These are phyloP conservation scores for Cheilosia pagana DNA, from an alignment of 2,888 invertebrate genomes.

Conservation along the genomic window DNA sequence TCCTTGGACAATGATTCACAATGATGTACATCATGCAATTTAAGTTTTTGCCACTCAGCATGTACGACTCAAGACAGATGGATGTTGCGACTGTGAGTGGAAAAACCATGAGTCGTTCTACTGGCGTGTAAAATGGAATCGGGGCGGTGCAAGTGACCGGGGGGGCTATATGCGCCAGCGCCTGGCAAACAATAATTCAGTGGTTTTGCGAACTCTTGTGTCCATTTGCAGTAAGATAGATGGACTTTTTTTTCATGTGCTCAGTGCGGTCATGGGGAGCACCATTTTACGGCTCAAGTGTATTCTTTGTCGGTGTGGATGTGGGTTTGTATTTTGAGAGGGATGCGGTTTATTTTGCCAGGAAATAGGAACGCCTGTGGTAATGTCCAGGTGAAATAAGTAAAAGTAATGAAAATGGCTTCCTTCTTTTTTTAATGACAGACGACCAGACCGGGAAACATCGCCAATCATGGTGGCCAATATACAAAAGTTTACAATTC, in stretches of 20 bases:
- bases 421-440: too few relatives aligned
- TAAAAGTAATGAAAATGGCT: too few relatives aligned
- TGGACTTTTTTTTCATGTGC: conserved; percentile 43
- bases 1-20: conserved; percentile 47
- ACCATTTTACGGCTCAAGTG: conserved; percentile 36
- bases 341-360: background rate
- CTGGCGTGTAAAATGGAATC: conserved; percentile 35
- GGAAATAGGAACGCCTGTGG: too few relatives aligned
- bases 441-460: too few relatives aligned
- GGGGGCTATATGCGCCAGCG: background rate
- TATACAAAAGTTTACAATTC: too few relatives aligned
- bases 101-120: conserved; percentile 48
- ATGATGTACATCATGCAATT: conserved; percentile 71
- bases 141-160: conserved; percentile 7
- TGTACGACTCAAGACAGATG: conserved; percentile 63
- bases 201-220: conserved; percentile 39
- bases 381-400: too few relatives aligned
- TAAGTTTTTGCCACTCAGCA: conserved; percentile 67
- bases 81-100: conserved; percentile 42
- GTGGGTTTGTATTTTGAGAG: conserved; percentile 14
- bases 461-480: too few relatives aligned
- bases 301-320: conserved; percentile 42
- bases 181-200: conserved; percentile 21
- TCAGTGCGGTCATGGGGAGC: conserved; percentile 20
- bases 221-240: conserved; percentile 43